phyloP scores from a whole-genome alignment of 2,888 invertebrate genomes.

The Embidobia sp. region DNA sequence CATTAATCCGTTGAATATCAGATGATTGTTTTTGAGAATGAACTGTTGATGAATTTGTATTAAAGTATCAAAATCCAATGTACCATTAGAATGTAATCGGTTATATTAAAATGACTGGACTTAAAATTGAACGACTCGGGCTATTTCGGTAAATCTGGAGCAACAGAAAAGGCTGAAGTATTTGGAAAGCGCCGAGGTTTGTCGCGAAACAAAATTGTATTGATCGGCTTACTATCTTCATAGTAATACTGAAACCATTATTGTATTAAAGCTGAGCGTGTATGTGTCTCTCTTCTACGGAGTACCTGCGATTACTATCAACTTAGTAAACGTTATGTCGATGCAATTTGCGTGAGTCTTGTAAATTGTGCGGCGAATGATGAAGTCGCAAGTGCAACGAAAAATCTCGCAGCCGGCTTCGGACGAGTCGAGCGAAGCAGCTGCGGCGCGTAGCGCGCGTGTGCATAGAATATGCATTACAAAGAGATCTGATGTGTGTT shows the following conservation, averaged over 20 bases:
- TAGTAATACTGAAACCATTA: constrained; percentile 15
- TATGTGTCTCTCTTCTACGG: too few relatives aligned
- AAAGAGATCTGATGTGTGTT: constrained; percentile 61
- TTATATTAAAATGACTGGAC: too few relatives aligned
- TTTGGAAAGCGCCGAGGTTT: constrained; percentile 11
- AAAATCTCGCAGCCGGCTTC: constrained; percentile 7
- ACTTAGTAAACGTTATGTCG: constrained; percentile 14
- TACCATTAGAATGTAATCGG: too few relatives aligned
- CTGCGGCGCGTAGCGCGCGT: constrained; percentile 38
- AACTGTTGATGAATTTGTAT: too few relatives aligned
- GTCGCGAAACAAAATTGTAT: constrained; percentile 21
- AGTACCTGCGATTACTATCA: constrained; percentile 45
- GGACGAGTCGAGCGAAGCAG: constrained; percentile 29
- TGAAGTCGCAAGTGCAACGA: constrained; percentile 10
- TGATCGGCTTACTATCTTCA: constrained; percentile 28
- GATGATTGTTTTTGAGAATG: too few relatives aligned
- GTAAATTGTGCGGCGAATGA: neutral
- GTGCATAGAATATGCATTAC: constrained; percentile 57
- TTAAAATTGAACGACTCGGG: too few relatives aligned
- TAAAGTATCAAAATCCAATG: too few relatives aligned
- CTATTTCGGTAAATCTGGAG: too few relatives aligned
- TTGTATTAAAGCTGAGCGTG: constrained; percentile 39
- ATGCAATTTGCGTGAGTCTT: constrained; percentile 18
- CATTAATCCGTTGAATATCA: too few relatives aligned
- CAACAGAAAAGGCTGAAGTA: constrained; percentile 4